Base-by-base conservation (phyloP, 2,888 invertebrate genomes). In the Drosophila recens region DNA sequence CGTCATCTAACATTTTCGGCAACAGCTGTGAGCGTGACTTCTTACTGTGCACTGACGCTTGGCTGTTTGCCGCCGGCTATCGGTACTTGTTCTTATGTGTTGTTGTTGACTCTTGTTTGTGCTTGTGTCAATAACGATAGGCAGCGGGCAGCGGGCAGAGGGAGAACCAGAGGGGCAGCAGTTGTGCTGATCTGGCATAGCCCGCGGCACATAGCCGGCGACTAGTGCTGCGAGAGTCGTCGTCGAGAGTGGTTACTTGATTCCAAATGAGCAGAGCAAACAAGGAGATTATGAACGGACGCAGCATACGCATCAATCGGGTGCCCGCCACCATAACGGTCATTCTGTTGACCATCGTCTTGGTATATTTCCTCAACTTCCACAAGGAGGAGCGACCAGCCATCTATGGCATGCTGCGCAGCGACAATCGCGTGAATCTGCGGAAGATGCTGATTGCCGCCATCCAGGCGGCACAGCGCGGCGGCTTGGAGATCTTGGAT, bases 401-500 rank as follows among this genome's bases (percentile, higher is more conserved):
- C 3, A 82, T 91, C n/a, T 91, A 92, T 33, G 90, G 90, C 57
- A 91, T 89, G 87, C 82, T 89, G 13, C 78, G 91, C 57, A 89
- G 90, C 75, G 88, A 92, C 72, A 80, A 87, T 90, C 84, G 90
- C 75, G 89, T 95, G n/a, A 95, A 95, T 92, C 93, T 96, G 75
- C 94, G 95, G 89, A 94, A 95, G 84, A 93, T 98, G 62, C 92
- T 98, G 17, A 95, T 95, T 79, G 96, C 95, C 4, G 95, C 97
- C 30, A 95, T 98, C 70, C 95, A 94, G 89, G 96, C 97, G 0
- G 96, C 98, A 0, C 95, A 96, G 91, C 94, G 95, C 59, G 98
- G 98, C 10, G 98, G 98, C 0, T 91, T 94, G 51, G 95, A 96
- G 92, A 96, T 98, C 0, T 93, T 95, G 20, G 94, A 94, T 20